Evolutionary conservation across 2,888 invertebrate species (phyloP), one percentile per base, ranked within the genome.

Genomic region (Hydraecia micacea): DNA sequence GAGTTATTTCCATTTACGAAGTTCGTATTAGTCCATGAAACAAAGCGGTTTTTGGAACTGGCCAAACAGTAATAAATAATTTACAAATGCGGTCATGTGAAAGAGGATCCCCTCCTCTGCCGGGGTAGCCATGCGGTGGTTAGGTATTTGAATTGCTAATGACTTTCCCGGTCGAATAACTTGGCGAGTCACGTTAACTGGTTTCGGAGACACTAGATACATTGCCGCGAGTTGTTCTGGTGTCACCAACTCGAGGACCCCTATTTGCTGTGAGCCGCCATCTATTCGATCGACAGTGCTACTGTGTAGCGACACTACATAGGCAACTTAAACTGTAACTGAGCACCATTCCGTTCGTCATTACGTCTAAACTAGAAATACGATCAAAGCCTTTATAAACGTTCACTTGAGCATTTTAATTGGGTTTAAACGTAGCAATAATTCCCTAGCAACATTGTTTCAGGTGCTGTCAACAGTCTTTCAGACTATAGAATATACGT

Each of bases 131-230:
- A 93, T 92, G 94, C 93, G 93, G 92, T 93, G 93, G 95, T 94
- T 94, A 93, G 93, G 92, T 95, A 95, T 96, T 95, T 95, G 95
- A 95, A 95, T 95, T 95, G 95, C 95, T 96, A 95, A 96, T 96
- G 93, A 94, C 92, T 94, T 92, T 91, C 93, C 91, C 92, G 91
- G 92, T 91, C 92, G 93, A 94, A 94, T 94, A 94, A 94, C 93
- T 95, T 94, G 92, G 91, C 90, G 90, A 92, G 90, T 90, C 86
- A 87, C 90, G 91, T 89, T 94, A 94, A 93, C 94, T 92, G 94
- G 91, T 92, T 92, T 91, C 85, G 87, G 91, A 91, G 93, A 93
- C 92, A 93, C 90, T 91, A 88, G 92, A 93, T 93, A 91, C 90
- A 90, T 89, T 86, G 88, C 90, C 89, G 88, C 90, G 86, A 90